Percentiles rank a stretch among this genome's conserved stretches.
Evolutionary conservation across 1,140 invertebrate species (phyloP).

Genomic region (Plectrocnemia conspersa): DNA sequence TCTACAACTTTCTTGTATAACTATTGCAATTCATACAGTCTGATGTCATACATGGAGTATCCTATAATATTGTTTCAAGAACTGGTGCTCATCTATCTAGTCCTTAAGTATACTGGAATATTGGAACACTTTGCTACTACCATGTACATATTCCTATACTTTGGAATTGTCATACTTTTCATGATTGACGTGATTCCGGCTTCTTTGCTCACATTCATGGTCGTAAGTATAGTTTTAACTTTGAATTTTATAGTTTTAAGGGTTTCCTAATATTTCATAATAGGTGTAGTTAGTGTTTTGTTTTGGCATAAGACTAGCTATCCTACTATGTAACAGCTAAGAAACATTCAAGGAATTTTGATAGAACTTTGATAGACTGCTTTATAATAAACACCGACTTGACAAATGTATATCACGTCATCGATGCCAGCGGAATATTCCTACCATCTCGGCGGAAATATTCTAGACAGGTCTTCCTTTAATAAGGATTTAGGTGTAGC

Average conservation of each 20-base stretch:
- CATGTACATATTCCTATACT: constrained; percentile 1
- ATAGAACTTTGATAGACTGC: no score
- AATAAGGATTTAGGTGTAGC: no score
- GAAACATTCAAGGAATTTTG: no score
- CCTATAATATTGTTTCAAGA: constrained; percentile 66
- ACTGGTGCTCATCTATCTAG: constrained; percentile 60
- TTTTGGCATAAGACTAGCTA: no score
- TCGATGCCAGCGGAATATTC: no score
- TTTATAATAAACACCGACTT: no score
- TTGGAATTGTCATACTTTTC: not conserved
- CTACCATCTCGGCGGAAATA: no score
- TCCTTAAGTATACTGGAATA: constrained; percentile 56
- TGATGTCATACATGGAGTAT: constrained; percentile 68
- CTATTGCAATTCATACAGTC: constrained; percentile 61
- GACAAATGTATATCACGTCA: no score
- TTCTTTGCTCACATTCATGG: not conserved
- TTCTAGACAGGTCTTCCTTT: no score
- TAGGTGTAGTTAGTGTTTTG: no score
- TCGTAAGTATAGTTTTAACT: constrained; percentile 3
- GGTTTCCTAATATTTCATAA: no score
- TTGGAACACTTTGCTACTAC: constrained; percentile 44
- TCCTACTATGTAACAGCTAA: no score
- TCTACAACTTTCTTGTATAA: constrained; percentile 67
- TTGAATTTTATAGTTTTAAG: constrained; percentile 3
- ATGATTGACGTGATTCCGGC: constrained; percentile 2